Conservation (phyloP, 2,113 vertebrate species). For the Eulemur macaco region DNA sequence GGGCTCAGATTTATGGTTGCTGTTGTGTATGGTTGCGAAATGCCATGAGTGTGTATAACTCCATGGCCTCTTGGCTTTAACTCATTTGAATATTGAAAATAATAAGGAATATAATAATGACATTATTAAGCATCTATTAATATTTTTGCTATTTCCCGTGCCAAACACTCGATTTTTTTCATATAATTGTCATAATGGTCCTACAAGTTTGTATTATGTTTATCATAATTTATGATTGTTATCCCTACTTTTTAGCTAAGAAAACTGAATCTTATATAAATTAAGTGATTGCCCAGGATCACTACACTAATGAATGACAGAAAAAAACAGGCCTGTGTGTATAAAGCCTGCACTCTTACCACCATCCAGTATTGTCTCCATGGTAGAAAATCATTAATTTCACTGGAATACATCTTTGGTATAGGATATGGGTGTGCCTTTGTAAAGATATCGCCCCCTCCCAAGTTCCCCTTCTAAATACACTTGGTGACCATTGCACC, state of each 20-base stretch:
- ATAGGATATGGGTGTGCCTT: not conserved
- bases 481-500: not conserved
- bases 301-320: not conserved
- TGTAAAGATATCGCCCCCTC: not conserved
- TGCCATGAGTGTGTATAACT: slow-evolving; percentile 40
- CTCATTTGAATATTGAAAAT: slow-evolving; percentile 36
- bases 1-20: slow-evolving; percentile 5
- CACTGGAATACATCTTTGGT: slow-evolving; percentile 26
- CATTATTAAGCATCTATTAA: not conserved
- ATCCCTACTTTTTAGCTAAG: slow-evolving; percentile 4
- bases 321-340: not conserved
- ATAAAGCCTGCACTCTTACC: not conserved
- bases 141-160: slow-evolving; percentile 1
- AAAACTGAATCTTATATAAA: slow-evolving; percentile 44
- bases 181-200: not conserved
- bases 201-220: slow-evolving; percentile 1
- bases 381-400: slow-evolving; percentile 50
- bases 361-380: slow-evolving; percentile 14
- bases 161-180: slow-evolving; percentile 39
- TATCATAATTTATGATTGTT: slow-evolving; percentile 26
- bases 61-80: slow-evolving; percentile 41
- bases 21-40: not conserved
- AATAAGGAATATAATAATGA: slow-evolving; percentile 28
- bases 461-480: slow-evolving; percentile 20
- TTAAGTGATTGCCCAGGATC: slow-evolving; percentile 18